Evolutionary conservation across 2,888 invertebrate genomes (phyloP).

Genomic region (Diabrotica balteata): DNA sequence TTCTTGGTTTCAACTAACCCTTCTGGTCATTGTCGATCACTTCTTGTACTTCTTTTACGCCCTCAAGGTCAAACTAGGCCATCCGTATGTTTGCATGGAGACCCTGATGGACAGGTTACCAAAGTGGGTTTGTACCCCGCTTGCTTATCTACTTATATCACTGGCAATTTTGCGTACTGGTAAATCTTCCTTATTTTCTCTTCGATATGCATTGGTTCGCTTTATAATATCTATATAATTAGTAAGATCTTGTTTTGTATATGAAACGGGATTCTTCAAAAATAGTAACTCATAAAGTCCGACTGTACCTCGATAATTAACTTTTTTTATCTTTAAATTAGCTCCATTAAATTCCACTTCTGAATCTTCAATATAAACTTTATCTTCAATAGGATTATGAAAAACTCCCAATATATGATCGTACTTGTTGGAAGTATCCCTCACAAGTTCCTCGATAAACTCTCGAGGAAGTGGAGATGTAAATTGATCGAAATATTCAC

Average conservation of each 20-base stretch:
- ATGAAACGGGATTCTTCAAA: background rate
- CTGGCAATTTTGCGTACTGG: background rate
- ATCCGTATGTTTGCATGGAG: too few relatives aligned
- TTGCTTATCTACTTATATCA: too few relatives aligned
- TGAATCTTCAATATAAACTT: background rate
- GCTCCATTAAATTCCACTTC: too few relatives aligned
- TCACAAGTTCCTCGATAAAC: background rate
- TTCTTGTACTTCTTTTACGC: too few relatives aligned
- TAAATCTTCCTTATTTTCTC: background rate
- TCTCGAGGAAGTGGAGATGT: background rate
- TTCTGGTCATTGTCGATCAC: too few relatives aligned
- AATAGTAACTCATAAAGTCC: background rate
- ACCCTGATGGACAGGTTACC: too few relatives aligned
- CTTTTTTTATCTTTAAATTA: background rate
- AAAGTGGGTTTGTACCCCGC: too few relatives aligned
- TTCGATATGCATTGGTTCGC: background rate
- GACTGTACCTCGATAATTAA: too few relatives aligned
- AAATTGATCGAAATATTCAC: too few relatives aligned
- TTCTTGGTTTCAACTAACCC: too few relatives aligned
- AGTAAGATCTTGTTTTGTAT: background rate
- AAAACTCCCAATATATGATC: constrained; percentile 1
- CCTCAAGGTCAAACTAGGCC: too few relatives aligned
- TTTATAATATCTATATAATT: constrained; percentile 6
- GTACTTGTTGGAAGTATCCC: background rate
- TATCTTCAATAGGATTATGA: background rate